Evolutionary conservation across 37 sponge, comb jelly and placozoan genomes (phyloP), one percentile per base, ranked within the genome.

Genomic region (Corticium candelabrum): DNA sequence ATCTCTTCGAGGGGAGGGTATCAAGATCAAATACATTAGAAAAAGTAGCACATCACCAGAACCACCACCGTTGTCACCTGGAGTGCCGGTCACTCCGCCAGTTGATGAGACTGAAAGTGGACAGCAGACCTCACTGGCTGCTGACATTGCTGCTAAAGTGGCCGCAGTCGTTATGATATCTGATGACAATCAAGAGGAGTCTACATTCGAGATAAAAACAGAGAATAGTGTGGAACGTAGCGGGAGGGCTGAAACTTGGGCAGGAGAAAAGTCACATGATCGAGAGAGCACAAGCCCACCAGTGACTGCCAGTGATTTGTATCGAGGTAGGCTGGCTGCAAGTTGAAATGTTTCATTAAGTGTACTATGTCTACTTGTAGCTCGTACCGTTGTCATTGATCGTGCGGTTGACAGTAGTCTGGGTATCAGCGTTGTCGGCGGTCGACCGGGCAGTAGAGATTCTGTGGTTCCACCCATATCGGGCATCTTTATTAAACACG

Each of bases 391-490:
- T 0, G 85, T 81, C 39, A 35, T 86, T 2, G 4, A 38, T n/a
- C 50, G 79, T 1, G 83, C 78, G 35, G 2, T 62, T 1, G 30
- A 50, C 1, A 77, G 79, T n/a, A 75, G 80, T 15, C 41, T 86
- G 34, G 87, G 87, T 2, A 86, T 86, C 37, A 35, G 79, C 31
- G 38, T 86, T 1, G 81, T 40, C 15, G 35, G 78, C 33, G 35
- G 50, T 2, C n/a, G n/a, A n/a, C n/a, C n/a, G n/a, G n/a, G n/a
- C n/a, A n/a, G n/a, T n/a, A n/a, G n/a, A n/a, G n/a, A n/a, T n/a
- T n/a, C n/a, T n/a, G n/a, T n/a, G n/a, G 83, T 41, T 37, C 67
- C 37, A 30, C 32, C 30, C 0, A 3, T 21, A 0, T 74, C 21
- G 33, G 87, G 87, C 29, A 76, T 86, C 27, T 56, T 68, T 40